Base-by-base conservation (phyloP, 1,140 invertebrate species). In the Brachionus paranguensis region DNA sequence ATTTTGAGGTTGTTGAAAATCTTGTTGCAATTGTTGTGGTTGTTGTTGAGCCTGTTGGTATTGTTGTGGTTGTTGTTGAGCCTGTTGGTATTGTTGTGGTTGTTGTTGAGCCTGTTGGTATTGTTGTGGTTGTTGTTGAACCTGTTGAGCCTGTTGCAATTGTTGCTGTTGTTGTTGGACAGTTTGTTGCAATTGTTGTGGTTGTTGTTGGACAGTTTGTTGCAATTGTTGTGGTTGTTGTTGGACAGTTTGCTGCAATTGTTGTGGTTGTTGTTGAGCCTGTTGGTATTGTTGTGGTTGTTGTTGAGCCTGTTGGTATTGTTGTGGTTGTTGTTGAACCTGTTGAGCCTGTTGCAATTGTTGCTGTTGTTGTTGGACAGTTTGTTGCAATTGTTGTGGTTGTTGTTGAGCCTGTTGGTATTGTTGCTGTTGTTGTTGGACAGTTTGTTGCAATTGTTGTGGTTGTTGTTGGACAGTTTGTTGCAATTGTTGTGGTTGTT, bases 401-500 rank as follows among this genome's bases (percentile, higher is more conserved):
- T 76, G 72, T 76, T 76, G 72, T 20, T 50, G 14, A 29, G 0
- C 3, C 20, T 50, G n/a, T 24, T 76, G 27, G 24, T 6, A 70
- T 76, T 76, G 45, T 47, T 50, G 41, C 29, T 7, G 45, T 47
- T 76, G 72, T 14, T 76, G 72, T n/a, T 76, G 72, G 5, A 10
- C 2, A 11, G 20, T 5, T 53, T 76, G 72, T 74, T 74, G 17
- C 14, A 12, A 14, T 14, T 43, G 68, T 70, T 70, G 65, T 41
- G 43, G 68, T 70, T 70, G 68, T 7, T 37, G 33, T 7, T 37
- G 33, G 7, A 0, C 5, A 20, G 20, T 1, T 27, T 76, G 45
- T 76, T 76, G 72, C 11, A 50, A 29, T 47, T 76, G 72, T 14
- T 76, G 72, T 76, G 8, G 43, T 50, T 76, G 72, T 53, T 47